Evolutionary conservation across 2,888 invertebrate genomes (phyloP).

Genomic region (Andrena bucephala): DNA sequence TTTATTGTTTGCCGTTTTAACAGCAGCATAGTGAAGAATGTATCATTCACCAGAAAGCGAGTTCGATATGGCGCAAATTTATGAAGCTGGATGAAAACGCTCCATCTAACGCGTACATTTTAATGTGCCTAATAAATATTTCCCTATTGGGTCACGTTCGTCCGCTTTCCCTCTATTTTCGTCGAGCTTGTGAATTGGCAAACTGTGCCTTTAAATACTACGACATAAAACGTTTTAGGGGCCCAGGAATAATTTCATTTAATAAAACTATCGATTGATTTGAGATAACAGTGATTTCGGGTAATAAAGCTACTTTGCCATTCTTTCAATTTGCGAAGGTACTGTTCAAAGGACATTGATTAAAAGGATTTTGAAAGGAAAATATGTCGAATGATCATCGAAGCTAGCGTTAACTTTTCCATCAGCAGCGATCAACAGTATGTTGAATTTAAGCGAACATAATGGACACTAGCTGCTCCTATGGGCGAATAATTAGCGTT

Average conservation of each 20-base stretch:
- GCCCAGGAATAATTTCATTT: not conserved
- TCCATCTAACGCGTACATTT: not conserved
- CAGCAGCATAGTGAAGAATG: not conserved
- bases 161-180: not conserved
- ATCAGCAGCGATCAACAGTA: conserved; percentile 18
- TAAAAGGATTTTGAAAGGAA: not conserved
- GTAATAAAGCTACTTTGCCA: not conserved
- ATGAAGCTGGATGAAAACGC: not conserved
- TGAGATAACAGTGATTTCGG: too few species aligned
- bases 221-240: not conserved
- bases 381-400: not conserved
- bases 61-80: not conserved
- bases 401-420: not conserved
- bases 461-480: conserved; percentile 12
- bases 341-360: too few species aligned
- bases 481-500: conserved; percentile 45
- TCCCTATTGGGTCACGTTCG: not conserved
- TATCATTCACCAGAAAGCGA: not conserved
- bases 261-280: not conserved
- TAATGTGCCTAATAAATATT: conserved; percentile 9
- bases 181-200: not conserved
- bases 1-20: not conserved
- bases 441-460: conserved; percentile 29
- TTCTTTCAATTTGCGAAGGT: not conserved
- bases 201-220: not conserved